Conservation (phyloP, 2,113 vertebrate genomes). For the Megaleporinus macrocephalus region DNA sequence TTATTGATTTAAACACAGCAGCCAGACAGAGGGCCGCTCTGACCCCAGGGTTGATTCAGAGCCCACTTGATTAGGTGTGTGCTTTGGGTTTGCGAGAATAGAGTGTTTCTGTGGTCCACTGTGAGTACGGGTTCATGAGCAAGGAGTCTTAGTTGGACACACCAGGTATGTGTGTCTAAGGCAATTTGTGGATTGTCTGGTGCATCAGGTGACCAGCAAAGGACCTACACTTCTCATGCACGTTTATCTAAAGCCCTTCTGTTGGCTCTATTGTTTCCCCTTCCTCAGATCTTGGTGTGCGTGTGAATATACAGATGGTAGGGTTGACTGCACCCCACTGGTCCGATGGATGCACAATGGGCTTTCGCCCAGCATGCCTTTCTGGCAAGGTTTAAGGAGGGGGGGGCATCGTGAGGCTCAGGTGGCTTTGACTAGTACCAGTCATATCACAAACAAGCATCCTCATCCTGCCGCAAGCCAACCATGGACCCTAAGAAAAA, state of each 20-base stretch:
- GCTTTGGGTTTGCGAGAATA: conserved; percentile 42
- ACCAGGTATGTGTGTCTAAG: conserved; percentile 53
- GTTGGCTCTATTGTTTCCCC: conserved; percentile 28
- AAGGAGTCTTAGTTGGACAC: conserved; percentile 17
- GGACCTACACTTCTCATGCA: conserved; percentile 1
- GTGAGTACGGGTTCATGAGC: background rate
- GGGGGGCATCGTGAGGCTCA: conserved; percentile 32
- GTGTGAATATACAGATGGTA: conserved; percentile 75
- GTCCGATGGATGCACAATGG: conserved; percentile 53
- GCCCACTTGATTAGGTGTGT: conserved; percentile 47
- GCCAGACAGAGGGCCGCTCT: conserved; percentile 74
- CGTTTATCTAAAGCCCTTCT: conserved; percentile 22
- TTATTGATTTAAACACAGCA: conserved; percentile 73
- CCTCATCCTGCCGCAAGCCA: conserved; percentile 24
- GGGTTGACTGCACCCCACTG: conserved; percentile 74
- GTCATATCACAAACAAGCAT: conserved; percentile 38
- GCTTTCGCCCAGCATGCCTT: conserved; percentile 23
- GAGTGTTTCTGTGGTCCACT: conserved; percentile 25
- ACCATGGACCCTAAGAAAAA: conserved; percentile 30
- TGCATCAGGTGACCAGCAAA: background rate
- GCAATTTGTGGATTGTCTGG: background rate
- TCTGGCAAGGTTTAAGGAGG: conserved; percentile 38
- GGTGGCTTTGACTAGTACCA: conserved; percentile 48
- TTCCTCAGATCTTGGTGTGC: conserved; percentile 35
- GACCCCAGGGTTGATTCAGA: conserved; percentile 63